Conservation (phyloP, 2,888 invertebrate species). For the Tetragonisca angustula region DNA sequence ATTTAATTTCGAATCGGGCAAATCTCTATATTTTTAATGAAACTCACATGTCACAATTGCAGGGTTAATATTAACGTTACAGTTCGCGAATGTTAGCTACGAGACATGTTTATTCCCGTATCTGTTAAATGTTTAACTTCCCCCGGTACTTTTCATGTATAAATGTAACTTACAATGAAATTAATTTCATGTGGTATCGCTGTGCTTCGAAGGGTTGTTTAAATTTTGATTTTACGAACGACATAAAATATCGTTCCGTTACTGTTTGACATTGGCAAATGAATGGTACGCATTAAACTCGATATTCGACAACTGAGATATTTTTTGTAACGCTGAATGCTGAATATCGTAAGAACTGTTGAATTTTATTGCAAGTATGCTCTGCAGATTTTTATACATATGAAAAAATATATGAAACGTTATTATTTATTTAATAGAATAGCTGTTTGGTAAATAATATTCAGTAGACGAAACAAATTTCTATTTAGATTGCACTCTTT, state of each 20-base stretch:
- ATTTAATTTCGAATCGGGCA: background rate
- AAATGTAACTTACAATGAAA: background rate
- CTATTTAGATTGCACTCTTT: no score
- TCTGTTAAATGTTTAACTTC: background rate
- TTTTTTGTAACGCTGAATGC: no score
- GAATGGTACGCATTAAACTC: background rate
- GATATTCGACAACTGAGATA: no score
- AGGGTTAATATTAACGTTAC: background rate
- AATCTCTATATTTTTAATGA: background rate
- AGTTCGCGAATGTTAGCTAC: background rate
- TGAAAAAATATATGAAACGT: no score
- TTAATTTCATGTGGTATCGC: background rate
- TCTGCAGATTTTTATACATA: no score
- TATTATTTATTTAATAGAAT: no score
- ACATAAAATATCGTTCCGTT: background rate
- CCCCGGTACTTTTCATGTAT: rapidly evolving
- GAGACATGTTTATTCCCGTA: background rate
- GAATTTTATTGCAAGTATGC: no score
- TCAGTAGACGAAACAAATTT: no score
- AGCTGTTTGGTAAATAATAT: no score
- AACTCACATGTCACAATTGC: background rate
- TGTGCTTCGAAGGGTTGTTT: background rate
- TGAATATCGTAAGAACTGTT: background rate
- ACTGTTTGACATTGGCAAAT: background rate
- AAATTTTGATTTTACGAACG: background rate